phyloP scores from a whole-genome alignment of 35 echinoderm and acorn worm species.

The Ptychodera flava region DNA sequence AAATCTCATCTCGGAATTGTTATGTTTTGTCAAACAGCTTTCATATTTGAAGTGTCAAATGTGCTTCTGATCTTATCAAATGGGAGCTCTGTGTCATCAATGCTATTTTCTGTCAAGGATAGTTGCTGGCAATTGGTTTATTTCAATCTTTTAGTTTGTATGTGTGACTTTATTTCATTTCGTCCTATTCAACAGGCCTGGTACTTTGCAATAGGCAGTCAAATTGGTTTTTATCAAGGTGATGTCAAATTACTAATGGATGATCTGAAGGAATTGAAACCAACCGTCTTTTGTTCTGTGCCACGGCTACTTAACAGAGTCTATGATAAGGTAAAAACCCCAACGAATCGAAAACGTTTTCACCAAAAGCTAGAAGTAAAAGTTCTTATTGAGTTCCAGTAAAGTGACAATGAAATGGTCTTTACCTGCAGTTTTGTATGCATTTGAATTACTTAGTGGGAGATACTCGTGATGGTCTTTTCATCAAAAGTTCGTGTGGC shows the following conservation, averaged over 20 bases:
- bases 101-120: background rate
- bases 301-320: conserved; percentile 76
- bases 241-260: conserved; percentile 55
- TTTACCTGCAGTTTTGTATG: too few species aligned
- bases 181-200: conserved; percentile 22
- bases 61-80: background rate
- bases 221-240: conserved; percentile 69
- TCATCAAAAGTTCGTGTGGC: too few species aligned
- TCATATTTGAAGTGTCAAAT: background rate
- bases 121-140: background rate
- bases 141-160: background rate
- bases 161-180: background rate
- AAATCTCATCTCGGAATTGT: background rate
- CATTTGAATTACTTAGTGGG: too few species aligned
- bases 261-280: conserved; percentile 52
- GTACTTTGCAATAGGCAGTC: conserved; percentile 33
- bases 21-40: background rate
- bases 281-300: conserved; percentile 54
- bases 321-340: conserved; percentile 57
- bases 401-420: too few species aligned
- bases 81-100: background rate
- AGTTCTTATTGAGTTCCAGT: too few species aligned
- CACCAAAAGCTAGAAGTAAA: too few species aligned
- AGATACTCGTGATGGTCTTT: too few species aligned
- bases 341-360: too few species aligned